Base-by-base conservation (phyloP, 2,113 vertebrate genomes). In the Vidua chalybeata region DNA sequence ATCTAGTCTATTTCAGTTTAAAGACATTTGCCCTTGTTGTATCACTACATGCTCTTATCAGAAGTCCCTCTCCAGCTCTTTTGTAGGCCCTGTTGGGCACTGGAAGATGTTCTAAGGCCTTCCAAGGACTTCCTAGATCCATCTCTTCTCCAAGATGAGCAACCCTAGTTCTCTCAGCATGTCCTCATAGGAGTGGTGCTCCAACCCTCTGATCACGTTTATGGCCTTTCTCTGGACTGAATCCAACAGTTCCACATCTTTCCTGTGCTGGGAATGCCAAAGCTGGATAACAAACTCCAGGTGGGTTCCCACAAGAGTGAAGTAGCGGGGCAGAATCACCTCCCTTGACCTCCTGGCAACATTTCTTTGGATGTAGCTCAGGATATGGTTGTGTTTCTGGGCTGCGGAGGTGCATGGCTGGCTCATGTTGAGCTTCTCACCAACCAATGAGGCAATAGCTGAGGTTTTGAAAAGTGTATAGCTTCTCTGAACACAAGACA, bases 291-390 rank as follows among this genome's bases (percentile, higher is more conserved):
- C 41, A 6, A 30, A 35, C 14, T 48, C 14, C 26, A 27, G 30
- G 3, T 41, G 26, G 41, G 10, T 3, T 83, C 26, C 27, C 31
- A 21, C 10, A 10, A 62, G 15, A 31, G 11, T 10, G 17, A 41
- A 31, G 28, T 26, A 48, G 20, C 55, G 24, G 30, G 19, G 33
- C 17, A 59, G 68, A 81, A 74, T 43, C n/a, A 13, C 21, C n/a
- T 62, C 17, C 5, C 17, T 48, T 0, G 0, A 35, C 11, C 24
- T 62, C 13, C 62, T 55, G 63, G 26, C 10, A 18, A 11, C 26
- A 35, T 27, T 35, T 48, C 20, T 61, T 41, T 48, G 35, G 48
- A 31, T 35, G 26, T 30, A 43, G 30, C 24, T 48, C 21, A 62
- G 41, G 26, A 62, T 41, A 6, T 31, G 20, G 15, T 22, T 83